Conservation (phyloP, 2,888 invertebrate species). For the Nephrotoma guestfalica region DNA sequence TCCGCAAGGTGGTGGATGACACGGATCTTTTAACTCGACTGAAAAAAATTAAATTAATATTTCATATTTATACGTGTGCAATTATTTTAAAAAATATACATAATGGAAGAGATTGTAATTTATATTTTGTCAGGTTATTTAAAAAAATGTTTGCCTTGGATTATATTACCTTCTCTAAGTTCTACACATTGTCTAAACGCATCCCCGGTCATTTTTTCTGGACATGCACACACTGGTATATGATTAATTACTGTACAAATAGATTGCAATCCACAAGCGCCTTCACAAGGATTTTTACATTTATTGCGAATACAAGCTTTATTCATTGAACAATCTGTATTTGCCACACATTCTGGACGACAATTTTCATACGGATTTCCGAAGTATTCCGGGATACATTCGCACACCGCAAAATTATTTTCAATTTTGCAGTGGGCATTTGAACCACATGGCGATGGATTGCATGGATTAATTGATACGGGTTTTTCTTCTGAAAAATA, state of each 20-base stretch:
- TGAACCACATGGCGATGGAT: slow-evolving; percentile 56
- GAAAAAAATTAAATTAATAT: slow-evolving; percentile 14
- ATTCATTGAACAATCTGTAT: slow-evolving; percentile 71
- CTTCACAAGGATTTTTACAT: slow-evolving; percentile 70
- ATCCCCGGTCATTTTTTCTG: slow-evolving; percentile 46
- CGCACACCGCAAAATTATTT: slow-evolving; percentile 41
- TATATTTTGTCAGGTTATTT: background rate
- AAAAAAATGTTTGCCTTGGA: background rate
- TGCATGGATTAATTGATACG: slow-evolving; percentile 44
- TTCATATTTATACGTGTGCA: background rate
- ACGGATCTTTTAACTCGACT: slow-evolving; percentile 35
- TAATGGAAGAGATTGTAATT: background rate
- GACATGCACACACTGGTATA: slow-evolving; percentile 47
- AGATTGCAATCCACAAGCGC: slow-evolving; percentile 70
- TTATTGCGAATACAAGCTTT: slow-evolving; percentile 69
- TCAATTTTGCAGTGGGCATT: slow-evolving; percentile 48
- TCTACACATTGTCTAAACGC: slow-evolving; percentile 40
- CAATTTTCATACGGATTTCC: slow-evolving; percentile 65
- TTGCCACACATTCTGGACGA: slow-evolving; percentile 73
- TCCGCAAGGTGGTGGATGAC: slow-evolving; percentile 62
- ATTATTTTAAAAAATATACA: background rate
- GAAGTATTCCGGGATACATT: slow-evolving; percentile 45
- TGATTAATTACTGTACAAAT: slow-evolving; percentile 61
- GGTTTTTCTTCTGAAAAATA: slow-evolving; percentile 18
- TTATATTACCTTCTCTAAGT: background rate